These are phyloP conservation scores for Callocephalon fimbriatum DNA, from an alignment of 2,113 vertebrate genomes.

Conservation along the genomic window DNA sequence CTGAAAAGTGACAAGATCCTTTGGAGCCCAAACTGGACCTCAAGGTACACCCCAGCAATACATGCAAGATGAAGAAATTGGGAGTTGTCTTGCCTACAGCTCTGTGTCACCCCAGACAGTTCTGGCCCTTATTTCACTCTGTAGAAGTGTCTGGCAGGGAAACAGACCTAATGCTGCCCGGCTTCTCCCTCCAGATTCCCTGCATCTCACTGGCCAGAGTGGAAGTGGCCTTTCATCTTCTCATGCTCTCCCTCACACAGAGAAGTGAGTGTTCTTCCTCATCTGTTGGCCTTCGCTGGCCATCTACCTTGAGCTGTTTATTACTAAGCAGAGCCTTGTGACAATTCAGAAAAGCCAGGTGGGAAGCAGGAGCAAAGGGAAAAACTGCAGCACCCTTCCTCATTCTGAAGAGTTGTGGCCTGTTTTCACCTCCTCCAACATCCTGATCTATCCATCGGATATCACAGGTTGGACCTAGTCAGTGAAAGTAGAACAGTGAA, in stretches of 20 bases:
- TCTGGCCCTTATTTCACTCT: background rate
- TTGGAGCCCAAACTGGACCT: background rate
- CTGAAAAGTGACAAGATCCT: background rate
- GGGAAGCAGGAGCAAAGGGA: background rate
- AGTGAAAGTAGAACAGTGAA: background rate
- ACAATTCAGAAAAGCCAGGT: background rate
- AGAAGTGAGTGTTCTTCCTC: background rate
- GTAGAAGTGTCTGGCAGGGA: background rate
- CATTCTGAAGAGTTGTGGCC: background rate
- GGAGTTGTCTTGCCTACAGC: background rate
- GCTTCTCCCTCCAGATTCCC: background rate
- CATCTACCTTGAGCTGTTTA: background rate
- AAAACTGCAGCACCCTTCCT: background rate
- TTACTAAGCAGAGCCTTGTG: fast-evolving
- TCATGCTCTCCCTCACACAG: background rate
- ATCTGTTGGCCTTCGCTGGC: background rate
- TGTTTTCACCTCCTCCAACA: background rate
- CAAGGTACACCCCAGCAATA: background rate
- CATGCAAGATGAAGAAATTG: background rate
- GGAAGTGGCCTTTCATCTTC: background rate
- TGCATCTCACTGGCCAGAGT: background rate
- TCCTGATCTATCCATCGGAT: background rate
- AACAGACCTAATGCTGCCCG: background rate
- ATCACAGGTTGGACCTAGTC: background rate
- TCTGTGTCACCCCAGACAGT: background rate